Percentiles rank a stretch among this genome's conserved stretches.
These are phyloP conservation scores for Accipiter virgatus DNA, from an alignment of 2,113 vertebrate genomes.

Conservation along the genomic window DNA sequence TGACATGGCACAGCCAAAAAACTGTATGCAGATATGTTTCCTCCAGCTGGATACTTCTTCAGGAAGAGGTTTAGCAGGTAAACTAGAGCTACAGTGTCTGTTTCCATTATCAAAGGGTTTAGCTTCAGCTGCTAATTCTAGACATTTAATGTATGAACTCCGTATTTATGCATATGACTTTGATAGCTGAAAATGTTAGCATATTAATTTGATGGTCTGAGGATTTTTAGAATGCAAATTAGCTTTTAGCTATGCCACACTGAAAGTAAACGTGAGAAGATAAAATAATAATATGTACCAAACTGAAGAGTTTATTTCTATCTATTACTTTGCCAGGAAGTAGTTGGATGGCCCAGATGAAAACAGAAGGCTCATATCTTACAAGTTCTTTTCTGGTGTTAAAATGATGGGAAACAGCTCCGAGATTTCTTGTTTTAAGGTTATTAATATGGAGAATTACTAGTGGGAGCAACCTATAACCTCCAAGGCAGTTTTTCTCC, in stretches of 20 bases:
- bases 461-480: not conserved
- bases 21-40: not conserved
- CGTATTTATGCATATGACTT: not conserved
- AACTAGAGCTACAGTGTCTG: not conserved
- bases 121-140: not conserved
- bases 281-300: not conserved
- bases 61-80: not conserved
- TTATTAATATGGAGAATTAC: not conserved
- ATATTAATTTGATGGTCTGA: not conserved
- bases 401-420: not conserved
- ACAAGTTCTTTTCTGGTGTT: not conserved
- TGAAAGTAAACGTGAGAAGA: constrained; percentile 10
- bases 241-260: not conserved
- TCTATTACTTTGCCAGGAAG: not conserved
- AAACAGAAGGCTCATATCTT: not conserved
- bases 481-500: not conserved
- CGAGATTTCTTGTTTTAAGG: not conserved
- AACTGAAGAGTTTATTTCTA: not conserved
- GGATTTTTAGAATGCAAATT: not conserved
- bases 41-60: not conserved
- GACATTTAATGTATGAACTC: not conserved
- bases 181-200: not conserved
- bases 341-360: not conserved
- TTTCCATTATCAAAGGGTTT: not conserved
- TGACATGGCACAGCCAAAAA: not conserved